A percentile compares a stretch with the other conserved stretches of the same genome.
Evolutionary conservation across 2,113 vertebrate genomes (phyloP).

Genomic region (Macrotus californicus): DNA sequence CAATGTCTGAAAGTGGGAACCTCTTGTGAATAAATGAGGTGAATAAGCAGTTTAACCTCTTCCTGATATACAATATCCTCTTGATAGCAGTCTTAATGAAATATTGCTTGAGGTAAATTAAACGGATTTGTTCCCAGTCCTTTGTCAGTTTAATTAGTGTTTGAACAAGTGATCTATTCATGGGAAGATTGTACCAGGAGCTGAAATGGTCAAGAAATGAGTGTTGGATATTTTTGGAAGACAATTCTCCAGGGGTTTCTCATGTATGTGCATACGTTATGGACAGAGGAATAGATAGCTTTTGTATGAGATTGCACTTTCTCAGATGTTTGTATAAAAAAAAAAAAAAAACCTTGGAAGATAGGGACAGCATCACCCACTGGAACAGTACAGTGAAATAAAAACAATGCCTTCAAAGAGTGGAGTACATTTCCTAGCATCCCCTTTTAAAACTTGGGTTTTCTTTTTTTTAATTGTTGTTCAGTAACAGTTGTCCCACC

Average conservation of each 20-base stretch:
- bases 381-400: background rate
- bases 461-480: background rate
- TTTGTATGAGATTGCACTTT: background rate
- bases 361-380: background rate
- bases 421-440: background rate
- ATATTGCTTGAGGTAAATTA: background rate
- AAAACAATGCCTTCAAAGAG: background rate
- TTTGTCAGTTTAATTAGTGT: background rate
- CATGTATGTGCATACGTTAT: background rate
- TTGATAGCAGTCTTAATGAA: background rate
- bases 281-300: background rate
- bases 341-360: background rate
- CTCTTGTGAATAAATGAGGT: background rate
- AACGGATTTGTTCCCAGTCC: background rate
- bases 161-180: background rate
- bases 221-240: background rate
- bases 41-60: background rate
- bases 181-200: background rate
- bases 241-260: background rate
- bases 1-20: background rate
- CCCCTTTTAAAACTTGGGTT: background rate
- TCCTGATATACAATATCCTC: background rate
- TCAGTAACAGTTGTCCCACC: too few relatives aligned
- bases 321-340: background rate
- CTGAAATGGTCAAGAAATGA: background rate